Conservation (phyloP, 2,888 invertebrate genomes). For the Zeuzera pyrina region DNA sequence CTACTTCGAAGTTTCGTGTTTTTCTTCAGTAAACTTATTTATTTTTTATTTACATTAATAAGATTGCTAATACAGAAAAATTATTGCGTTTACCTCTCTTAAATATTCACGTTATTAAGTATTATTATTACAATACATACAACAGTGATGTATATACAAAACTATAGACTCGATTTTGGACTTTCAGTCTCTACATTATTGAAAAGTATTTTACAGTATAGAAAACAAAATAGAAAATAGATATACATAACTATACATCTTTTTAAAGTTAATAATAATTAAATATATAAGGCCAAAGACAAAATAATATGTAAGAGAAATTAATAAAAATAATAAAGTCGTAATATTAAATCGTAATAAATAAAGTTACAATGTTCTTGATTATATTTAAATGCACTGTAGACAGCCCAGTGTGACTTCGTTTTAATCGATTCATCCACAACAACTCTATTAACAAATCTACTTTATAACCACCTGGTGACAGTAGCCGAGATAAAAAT, state of each 20-base stretch:
- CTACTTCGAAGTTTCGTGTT: slow-evolving; percentile 33
- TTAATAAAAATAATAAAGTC: too few species aligned
- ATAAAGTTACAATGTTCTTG: too few species aligned
- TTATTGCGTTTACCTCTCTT: slow-evolving; percentile 61
- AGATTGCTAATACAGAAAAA: slow-evolving; percentile 59
- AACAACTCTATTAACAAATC: too few species aligned
- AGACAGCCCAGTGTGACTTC: too few species aligned
- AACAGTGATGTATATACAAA: slow-evolving; percentile 67
- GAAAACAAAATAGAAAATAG: slow-evolving; percentile 32
- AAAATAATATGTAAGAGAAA: too few species aligned
- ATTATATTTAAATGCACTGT: too few species aligned
- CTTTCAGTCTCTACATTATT: slow-evolving; percentile 70
- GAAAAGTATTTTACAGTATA: slow-evolving; percentile 48
- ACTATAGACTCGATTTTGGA: slow-evolving; percentile 71
- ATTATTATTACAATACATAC: slow-evolving; percentile 54
- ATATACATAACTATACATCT: slow-evolving; percentile 42
- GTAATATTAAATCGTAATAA: too few species aligned
- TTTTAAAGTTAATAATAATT: slow-evolving; percentile 32
- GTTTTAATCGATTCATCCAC: too few species aligned
- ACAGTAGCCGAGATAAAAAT: too few species aligned
- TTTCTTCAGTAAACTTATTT: slow-evolving; percentile 44
- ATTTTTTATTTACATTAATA: slow-evolving; percentile 54
- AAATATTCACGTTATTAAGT: slow-evolving; percentile 57
- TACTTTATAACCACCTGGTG: too few species aligned
- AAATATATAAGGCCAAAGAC: slow-evolving; percentile 64